Percentiles rank a stretch among this genome's conserved stretches.
These are phyloP conservation scores for Lasiurus borealis DNA, from an alignment of 2,113 vertebrate genomes.

Conservation along the genomic window DNA sequence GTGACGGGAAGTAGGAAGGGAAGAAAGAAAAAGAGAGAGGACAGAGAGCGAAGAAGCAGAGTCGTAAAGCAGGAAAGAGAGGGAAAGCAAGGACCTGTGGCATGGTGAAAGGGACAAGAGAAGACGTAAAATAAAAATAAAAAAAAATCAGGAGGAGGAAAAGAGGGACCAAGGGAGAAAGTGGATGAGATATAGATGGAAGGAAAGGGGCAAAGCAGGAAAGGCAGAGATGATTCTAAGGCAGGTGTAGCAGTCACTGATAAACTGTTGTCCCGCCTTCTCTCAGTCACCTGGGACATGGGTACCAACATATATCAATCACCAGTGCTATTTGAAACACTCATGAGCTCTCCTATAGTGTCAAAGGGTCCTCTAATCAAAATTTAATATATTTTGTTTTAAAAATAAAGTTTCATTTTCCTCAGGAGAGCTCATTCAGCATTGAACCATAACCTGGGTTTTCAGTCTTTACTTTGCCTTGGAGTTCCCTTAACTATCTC, in stretches of 20 bases:
- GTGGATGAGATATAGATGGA: background rate
- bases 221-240: background rate
- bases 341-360: background rate
- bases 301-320: background rate
- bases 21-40: background rate
- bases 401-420: constrained; percentile 22
- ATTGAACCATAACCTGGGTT: constrained; percentile 8
- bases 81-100: background rate
- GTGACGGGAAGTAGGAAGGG: background rate
- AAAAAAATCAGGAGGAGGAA: background rate
- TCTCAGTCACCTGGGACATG: background rate
- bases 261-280: background rate
- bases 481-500: background rate
- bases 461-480: background rate
- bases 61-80: background rate
- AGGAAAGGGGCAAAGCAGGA: background rate
- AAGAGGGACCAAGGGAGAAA: background rate
- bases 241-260: rapidly evolving
- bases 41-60: background rate
- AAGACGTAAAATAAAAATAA: background rate
- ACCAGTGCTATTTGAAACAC: background rate
- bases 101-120: background rate
- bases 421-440: background rate
- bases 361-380: background rate
- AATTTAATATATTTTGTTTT: constrained; percentile 31